These are phyloP conservation scores for Rhinella marina DNA, from an alignment of 2,797 vertebrate species.

Conservation along the genomic window DNA sequence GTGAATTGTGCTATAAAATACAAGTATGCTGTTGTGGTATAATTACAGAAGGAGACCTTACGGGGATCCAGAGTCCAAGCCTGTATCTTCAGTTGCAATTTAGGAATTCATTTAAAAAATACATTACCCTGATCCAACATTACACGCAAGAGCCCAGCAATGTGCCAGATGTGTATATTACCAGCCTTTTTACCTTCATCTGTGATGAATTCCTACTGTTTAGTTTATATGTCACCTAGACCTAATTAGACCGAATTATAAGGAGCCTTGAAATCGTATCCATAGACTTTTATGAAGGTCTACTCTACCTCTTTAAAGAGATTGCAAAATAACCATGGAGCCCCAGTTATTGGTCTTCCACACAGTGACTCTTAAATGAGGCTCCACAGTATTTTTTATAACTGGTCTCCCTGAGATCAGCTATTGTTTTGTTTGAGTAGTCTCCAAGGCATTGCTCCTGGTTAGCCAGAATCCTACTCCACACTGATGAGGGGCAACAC, in stretches of 20 bases:
- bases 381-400: too few species aligned
- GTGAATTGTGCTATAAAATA: constrained; percentile 45
- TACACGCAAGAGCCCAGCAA: background rate
- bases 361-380: too few species aligned
- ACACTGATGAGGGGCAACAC: too few species aligned
- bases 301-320: too few species aligned
- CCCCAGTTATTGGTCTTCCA: too few species aligned
- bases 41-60: background rate
- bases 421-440: too few species aligned
- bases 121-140: background rate
- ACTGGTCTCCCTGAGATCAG: too few species aligned
- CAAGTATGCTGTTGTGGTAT: background rate
- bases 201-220: too few species aligned
- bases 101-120: background rate
- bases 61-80: background rate
- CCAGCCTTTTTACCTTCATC: too few species aligned
- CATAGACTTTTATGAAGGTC: background rate
- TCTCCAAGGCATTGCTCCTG: too few species aligned
- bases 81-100: background rate
- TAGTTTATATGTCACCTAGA: background rate
- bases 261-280: background rate
- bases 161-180: background rate
- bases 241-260: background rate
- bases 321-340: too few species aligned
- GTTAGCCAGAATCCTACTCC: too few species aligned